Evolutionary conservation across 2,888 invertebrate genomes (phyloP), one percentile per base, ranked within the genome.

Genomic region (Nomada fabriciana): DNA sequence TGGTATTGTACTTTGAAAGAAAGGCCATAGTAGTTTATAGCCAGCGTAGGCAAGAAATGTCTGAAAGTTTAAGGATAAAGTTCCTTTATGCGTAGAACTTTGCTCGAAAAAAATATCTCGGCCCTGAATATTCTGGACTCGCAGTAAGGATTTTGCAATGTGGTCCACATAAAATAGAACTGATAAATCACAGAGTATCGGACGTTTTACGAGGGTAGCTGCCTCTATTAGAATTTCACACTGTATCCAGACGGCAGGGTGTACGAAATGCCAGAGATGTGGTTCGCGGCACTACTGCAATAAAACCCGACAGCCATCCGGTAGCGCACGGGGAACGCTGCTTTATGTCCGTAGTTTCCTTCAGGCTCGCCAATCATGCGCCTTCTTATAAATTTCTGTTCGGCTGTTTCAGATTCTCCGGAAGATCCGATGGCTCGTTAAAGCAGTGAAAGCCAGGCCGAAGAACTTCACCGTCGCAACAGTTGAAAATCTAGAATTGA

Each of bases 371-470:
- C 43, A 23, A 20, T 18, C 36, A 2, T 20, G 55, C 15, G 25
- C 64, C 15, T 2, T 64, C 18, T 67, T 13, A 71, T 23, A 13
- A 18, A 7, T 61, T 2, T 10, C 29, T 10, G 23, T 42, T 67
- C 47, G 13, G 29, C 36, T 73, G 73, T 78, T 78, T 67, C 77
- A 78, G 77, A 61, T 73, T 47, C 7, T 0, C 23, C 0, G 13
- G 2, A 23, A 7, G 13, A 61, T 29, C 11, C 29, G 53, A 50
- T 42, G 15, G 11, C n/a, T 25, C 60, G 64, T 65, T 47, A 59
- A 64, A 20, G 15, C 15, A 25, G 55, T 11, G 42, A 9, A 20
- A 23, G 15, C 50, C 18, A 36, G 13, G 29, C 29, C 2, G 5
- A 7, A 5, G 50, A 65, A 18, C 20, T 20, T 50, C 25, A 9